Conservation (phyloP, 2,797 vertebrate genomes). For the Scyliorhinus canicula region DNA sequence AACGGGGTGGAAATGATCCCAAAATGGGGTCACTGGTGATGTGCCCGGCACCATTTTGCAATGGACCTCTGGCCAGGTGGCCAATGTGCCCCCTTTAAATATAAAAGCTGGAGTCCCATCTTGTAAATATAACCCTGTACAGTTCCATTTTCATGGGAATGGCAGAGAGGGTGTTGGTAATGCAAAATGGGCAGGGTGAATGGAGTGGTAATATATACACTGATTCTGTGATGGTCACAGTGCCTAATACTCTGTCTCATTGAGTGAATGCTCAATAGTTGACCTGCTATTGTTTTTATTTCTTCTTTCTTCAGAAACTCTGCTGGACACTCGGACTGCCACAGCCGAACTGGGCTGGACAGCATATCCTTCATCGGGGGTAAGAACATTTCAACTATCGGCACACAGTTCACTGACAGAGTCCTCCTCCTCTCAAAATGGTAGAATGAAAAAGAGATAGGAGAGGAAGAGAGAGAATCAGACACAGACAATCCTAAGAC, state of each 20-base stretch:
- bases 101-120: background rate
- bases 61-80: background rate
- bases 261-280: background rate
- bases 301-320: slow-evolving; percentile 68
- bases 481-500: background rate
- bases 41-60: background rate
- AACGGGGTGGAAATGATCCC: background rate
- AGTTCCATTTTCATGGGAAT: background rate
- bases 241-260: background rate
- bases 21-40: background rate
- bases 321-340: slow-evolving; percentile 95
- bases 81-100: background rate
- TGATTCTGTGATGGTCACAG: background rate
- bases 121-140: background rate
- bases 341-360: slow-evolving; percentile 97
- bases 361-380: slow-evolving; percentile 89
- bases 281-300: slow-evolving; percentile 43
- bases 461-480: background rate
- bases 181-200: background rate
- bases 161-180: background rate
- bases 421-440: background rate
- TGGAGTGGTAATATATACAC: background rate
- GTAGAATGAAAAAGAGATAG: background rate
- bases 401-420: background rate
- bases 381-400: slow-evolving; percentile 56